Base-by-base conservation (phyloP, 1,140 invertebrate genomes). In the Gonioctena quinquepunctata region DNA sequence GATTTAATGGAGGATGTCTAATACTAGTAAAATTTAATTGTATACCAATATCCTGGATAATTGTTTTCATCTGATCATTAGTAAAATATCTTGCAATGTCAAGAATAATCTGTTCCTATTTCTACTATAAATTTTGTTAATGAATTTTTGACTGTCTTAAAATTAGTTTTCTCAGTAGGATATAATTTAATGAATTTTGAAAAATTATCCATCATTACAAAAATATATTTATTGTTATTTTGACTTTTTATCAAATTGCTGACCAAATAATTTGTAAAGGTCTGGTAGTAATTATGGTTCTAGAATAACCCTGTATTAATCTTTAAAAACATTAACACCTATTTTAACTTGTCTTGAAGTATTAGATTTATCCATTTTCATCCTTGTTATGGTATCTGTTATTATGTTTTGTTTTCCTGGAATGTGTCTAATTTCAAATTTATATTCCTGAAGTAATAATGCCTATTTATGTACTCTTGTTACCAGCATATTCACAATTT, bases 81-180 rank as follows among this genome's bases (percentile, higher is more conserved):
- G n/a, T n/a, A n/a, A 62, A 62, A 62, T 62, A 62, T 62, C 26
- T 62, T 6, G 60, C 60, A 33, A 33, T 62, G 18, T 62, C 60
- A n/a, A 62, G 16, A 2, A 62, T 62, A 42, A 18, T 7, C 2
- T 62, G 16, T 42, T 42, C 60, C 60, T 18, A 33, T 18, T 19
- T 62, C 28, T 62, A 42, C 16, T 13, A 22, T 33, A 42, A 22
- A 62, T 13, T 18, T 62, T 42, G 26, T 62, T 48, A 62, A 62
- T 8, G 7, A 33, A 5, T 42, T 3, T 62, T 62, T 19, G 6
- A 62, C 26, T 18, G 16, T 42, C 5, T 62, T 62, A 19, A 25
- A 22, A 18, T 62, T 33, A 7, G 60, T 62, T n/a, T 25, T 28
- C n/a, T 33, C 42, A n/a, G 16, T 42, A 4, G 60, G 60, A 19